These are phyloP conservation scores for Gadopsis marmoratus DNA, from an alignment of 2,797 vertebrate genomes.

Conservation along the genomic window DNA sequence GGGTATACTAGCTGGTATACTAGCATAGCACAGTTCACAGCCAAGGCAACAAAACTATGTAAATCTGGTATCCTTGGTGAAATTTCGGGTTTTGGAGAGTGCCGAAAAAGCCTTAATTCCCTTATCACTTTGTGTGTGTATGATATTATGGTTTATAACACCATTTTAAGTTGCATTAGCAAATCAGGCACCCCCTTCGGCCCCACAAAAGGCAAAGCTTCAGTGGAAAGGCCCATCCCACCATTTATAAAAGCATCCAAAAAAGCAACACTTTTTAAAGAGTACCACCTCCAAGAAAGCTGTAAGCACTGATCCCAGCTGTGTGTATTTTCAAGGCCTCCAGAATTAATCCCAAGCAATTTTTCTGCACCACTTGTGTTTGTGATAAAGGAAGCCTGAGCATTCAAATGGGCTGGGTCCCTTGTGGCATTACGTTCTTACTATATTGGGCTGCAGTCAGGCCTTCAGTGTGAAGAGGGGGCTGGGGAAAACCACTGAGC, in stretches of 20 bases:
- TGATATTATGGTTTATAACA: constrained; percentile 81
- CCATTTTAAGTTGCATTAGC: constrained; percentile 81
- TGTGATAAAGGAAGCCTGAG: constrained; percentile 82
- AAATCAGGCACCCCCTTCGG: constrained; percentile 62
- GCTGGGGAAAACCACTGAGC: constrained; percentile 61
- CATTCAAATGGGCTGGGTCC: constrained; percentile 82
- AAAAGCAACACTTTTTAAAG: constrained; percentile 71
- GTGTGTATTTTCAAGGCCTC: constrained; percentile 76
- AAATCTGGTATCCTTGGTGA: constrained; percentile 48
- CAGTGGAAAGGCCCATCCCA: constrained; percentile 71
- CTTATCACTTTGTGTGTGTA: constrained; percentile 82
- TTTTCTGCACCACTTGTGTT: constrained; percentile 85
- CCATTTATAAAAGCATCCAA: constrained; percentile 75
- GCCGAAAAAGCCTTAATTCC: constrained; percentile 73
- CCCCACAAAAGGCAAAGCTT: constrained; percentile 65
- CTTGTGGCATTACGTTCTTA: constrained; percentile 83
- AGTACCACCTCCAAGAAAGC: constrained; percentile 75
- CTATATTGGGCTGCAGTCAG: constrained; percentile 79
- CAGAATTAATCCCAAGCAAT: constrained; percentile 85
- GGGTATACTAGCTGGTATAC: constrained; percentile 66
- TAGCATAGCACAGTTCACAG: constrained; percentile 58
- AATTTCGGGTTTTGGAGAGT: constrained; percentile 59
- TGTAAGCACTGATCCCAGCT: constrained; percentile 81
- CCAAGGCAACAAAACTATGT: constrained; percentile 62
- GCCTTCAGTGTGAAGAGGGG: constrained; percentile 72